phyloP scores from a whole-genome alignment of 1,140 invertebrate genomes.

The Bursaphelenchus mucronatus region DNA sequence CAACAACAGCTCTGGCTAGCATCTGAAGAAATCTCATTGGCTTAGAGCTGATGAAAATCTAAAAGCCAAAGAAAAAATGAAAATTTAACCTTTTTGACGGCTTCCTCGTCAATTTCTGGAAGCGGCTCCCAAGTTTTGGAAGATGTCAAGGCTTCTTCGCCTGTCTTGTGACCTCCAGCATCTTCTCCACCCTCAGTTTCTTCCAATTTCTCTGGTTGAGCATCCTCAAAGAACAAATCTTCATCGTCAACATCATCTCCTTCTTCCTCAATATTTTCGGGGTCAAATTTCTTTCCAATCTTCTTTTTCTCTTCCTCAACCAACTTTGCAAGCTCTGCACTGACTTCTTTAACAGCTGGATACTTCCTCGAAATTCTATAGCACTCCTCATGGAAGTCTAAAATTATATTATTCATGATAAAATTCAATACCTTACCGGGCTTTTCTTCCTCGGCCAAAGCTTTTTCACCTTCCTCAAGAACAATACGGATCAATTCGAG shows the following conservation, averaged over 20 bases:
- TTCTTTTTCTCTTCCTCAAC: no score
- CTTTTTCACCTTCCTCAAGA: constrained; percentile 20
- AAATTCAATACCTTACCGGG: constrained; percentile 2
- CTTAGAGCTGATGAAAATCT: constrained; percentile 12
- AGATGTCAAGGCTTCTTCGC: constrained; percentile 7
- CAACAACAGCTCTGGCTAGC: not conserved
- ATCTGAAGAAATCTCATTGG: not conserved
- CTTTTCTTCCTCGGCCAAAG: constrained; percentile 1
- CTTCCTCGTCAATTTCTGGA: constrained; percentile 17
- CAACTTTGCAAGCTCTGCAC: no score
- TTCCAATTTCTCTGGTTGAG: constrained; percentile 8
- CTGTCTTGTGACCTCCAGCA: constrained; percentile 4
- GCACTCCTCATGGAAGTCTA: not conserved
- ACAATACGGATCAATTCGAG: constrained; percentile 14
- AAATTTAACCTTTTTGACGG: not conserved
- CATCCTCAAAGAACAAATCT: not conserved
- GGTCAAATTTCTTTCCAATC: no score
- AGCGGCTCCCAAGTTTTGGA: constrained; percentile 11
- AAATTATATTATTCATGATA: constrained; percentile 11
- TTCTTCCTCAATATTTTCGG: constrained; percentile 1
- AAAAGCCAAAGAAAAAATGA: constrained; percentile 8
- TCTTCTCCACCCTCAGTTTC: not conserved
- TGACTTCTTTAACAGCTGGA: not conserved
- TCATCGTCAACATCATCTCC: constrained; percentile 17
- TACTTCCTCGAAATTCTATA: constrained; percentile 11